Evolutionary conservation across 2,797 vertebrate species (phyloP), one percentile per base, ranked within the genome.

Genomic region (Sebastes taczanowskii): DNA sequence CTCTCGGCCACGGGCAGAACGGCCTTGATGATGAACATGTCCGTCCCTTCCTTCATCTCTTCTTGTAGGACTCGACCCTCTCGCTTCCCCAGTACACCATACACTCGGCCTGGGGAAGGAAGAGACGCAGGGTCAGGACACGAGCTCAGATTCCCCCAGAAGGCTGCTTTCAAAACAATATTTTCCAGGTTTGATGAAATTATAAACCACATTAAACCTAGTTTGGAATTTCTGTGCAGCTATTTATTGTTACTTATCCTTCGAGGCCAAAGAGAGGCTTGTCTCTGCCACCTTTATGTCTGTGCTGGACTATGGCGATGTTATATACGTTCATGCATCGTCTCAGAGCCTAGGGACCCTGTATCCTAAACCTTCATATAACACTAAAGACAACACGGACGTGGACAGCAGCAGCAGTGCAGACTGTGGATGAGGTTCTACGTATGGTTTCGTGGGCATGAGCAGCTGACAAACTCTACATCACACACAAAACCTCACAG

Each of bases 11-110:
- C 98, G 0, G 98, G 98, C 77, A 99, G 95, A 29, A 98, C 95
- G 0, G 98, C 98, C 87, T 96, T 97, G 91, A 99, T 98, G 93
- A 96, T 96, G 92, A 99, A 99, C 95, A 99, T 93, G 74, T 98
- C 98, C 0, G 98, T 98, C 20, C 98, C 98, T 84, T 99, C 98
- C 86, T 98, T 99, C 98, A 99, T 98, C 90, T 99, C 98, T 64
- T 99, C 98, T 0, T 97, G 96, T 20, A 99, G 94, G 64, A 99
- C 97, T 1, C 97, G 96, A 11, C 98, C 98, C 90, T 98, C 97
- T 55, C 98, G 92, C 83, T 96, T 98, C 13, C 97, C 98, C 88
- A 99, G 85, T 0, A 99, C 98, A 0, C 95, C 98, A 0, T 99
- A 99, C 11, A 99, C 96, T 38, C 94, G 86, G 2, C 96, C 96